Conservation (phyloP, 2,113 vertebrate species). For the Alethe castanea region DNA sequence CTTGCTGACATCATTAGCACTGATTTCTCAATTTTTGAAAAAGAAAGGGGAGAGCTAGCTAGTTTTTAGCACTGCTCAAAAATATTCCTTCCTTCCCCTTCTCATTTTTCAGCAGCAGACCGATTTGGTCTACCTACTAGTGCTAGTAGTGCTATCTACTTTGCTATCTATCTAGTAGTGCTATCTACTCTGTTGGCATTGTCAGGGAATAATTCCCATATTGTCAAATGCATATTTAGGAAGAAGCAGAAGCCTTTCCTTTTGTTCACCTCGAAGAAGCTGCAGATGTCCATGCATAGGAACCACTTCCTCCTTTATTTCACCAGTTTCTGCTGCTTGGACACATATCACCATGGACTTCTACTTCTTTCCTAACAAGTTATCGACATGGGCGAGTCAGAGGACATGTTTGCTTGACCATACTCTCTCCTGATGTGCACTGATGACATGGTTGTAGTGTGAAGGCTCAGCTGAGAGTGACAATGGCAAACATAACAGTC, state of each 20-base stretch:
- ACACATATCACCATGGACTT: background rate
- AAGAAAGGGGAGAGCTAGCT: background rate
- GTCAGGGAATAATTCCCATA: background rate
- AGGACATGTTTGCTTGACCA: background rate
- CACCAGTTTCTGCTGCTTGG: background rate
- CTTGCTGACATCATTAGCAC: background rate
- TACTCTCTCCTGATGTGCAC: background rate
- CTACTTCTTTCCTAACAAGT: background rate
- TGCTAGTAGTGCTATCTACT: background rate
- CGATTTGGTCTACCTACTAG: background rate
- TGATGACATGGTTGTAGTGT: too few relatives aligned
- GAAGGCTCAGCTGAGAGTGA: background rate
- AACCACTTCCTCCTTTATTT: background rate
- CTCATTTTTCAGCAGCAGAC: background rate
- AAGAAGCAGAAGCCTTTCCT: background rate
- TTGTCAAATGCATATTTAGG: rapidly evolving
- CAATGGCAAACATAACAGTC: background rate
- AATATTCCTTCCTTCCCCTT: background rate
- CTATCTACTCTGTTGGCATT: background rate
- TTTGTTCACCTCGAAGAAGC: background rate
- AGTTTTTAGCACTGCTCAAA: background rate
- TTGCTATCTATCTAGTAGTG: background rate
- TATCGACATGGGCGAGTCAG: background rate
- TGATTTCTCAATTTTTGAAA: background rate
- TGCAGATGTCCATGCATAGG: background rate